Evolutionary conservation across 2,797 vertebrate species (phyloP).

Genomic region (Lateolabrax maculatus): DNA sequence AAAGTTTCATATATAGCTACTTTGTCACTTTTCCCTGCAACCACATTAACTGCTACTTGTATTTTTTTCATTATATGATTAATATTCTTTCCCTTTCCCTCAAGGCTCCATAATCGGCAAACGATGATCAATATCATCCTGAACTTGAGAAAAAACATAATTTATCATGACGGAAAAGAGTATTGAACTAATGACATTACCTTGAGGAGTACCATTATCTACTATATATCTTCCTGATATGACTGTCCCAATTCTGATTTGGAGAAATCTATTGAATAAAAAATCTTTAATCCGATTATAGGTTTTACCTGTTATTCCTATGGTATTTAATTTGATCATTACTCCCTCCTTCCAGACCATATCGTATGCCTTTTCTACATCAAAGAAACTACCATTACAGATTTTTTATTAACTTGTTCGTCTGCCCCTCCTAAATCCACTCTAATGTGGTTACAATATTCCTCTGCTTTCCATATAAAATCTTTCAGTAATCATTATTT

Average conservation of each 20-base stretch:
- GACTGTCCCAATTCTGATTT: neutral
- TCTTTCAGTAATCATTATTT: constrained; percentile 6
- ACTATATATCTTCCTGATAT: neutral
- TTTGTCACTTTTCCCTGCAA: too few relatives aligned
- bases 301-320: neutral
- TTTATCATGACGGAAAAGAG: constrained; percentile 21
- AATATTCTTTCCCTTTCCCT: neutral
- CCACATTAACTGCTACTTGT: neutral
- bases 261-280: constrained; percentile 1
- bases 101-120: constrained; percentile 22
- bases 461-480: neutral
- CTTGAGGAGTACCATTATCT: constrained; percentile 17
- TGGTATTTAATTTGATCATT: constrained; percentile 1
- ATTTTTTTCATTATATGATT: neutral
- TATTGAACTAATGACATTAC: constrained; percentile 7
- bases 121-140: neutral
- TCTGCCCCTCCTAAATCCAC: neutral
- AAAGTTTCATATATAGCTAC: too few relatives aligned
- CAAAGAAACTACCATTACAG: constrained; percentile 6
- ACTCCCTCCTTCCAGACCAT: constrained; percentile 21
- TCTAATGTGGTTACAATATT: constrained; percentile 3
- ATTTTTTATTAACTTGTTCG: constrained; percentile 3
- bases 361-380: constrained; percentile 14
- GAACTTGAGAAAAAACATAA: constrained; percentile 1
- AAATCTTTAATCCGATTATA: constrained; percentile 18